Conservation (phyloP, 2,113 vertebrate genomes). For the Siniperca knerii region DNA sequence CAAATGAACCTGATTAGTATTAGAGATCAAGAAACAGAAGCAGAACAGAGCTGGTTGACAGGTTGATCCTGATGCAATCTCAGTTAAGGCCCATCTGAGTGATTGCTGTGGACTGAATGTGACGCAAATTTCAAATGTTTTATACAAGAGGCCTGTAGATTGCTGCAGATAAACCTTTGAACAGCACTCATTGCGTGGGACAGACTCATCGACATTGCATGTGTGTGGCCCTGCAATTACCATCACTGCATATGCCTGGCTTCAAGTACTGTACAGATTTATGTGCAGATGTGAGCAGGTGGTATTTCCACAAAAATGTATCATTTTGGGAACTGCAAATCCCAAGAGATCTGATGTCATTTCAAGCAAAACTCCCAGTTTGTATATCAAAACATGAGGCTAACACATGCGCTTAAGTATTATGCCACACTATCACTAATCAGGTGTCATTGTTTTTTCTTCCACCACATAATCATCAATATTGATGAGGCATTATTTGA, state of each 20-base stretch:
- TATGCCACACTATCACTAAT: slow-evolving; percentile 37
- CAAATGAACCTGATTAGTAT: slow-evolving; percentile 36
- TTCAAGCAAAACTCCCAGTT: slow-evolving; percentile 39
- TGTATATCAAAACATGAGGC: slow-evolving; percentile 19
- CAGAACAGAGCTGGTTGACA: slow-evolving; percentile 33
- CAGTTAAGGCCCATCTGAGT: slow-evolving; percentile 30
- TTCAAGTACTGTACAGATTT: slow-evolving; percentile 4
- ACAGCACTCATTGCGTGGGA: slow-evolving; percentile 7
- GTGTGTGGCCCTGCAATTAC: slow-evolving; percentile 31
- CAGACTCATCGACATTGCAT: slow-evolving; percentile 9
- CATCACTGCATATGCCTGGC: slow-evolving; percentile 29
- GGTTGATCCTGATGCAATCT: slow-evolving; percentile 52
- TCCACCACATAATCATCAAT: slow-evolving; percentile 59
- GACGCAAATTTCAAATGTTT: slow-evolving; percentile 30
- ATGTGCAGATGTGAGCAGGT: not conserved
- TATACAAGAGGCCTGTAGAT: slow-evolving; percentile 7
- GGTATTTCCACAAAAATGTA: not conserved
- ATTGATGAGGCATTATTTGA: slow-evolving; percentile 74
- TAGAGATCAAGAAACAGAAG: slow-evolving; percentile 45
- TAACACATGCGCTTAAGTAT: slow-evolving; percentile 17
- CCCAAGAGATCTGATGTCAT: slow-evolving; percentile 4
- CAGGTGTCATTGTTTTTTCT: slow-evolving; percentile 52
- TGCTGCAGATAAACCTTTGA: slow-evolving; percentile 23
- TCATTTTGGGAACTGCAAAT: not conserved
- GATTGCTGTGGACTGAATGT: slow-evolving; percentile 32